Percentiles rank a stretch among this genome's conserved stretches.
Evolutionary conservation across 2,888 invertebrate species (phyloP).

Genomic region (Polietes domitor): DNA sequence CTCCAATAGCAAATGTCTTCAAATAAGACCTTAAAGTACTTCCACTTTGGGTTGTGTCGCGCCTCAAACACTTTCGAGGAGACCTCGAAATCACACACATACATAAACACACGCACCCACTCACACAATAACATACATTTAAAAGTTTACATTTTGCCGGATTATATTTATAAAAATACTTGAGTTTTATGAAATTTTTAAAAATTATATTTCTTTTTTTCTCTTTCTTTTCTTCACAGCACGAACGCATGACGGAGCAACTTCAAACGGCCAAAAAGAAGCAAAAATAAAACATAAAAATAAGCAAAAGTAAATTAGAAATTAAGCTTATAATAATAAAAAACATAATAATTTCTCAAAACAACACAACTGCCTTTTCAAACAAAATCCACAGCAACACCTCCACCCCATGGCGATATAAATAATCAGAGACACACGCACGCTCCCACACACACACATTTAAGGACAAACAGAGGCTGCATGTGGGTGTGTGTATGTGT

Average conservation of each 20-base stretch:
- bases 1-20: too few relatives aligned
- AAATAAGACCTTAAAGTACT: too few relatives aligned
- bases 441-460: neutral
- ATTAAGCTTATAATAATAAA: slow-evolving; percentile 33
- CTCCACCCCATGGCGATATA: neutral
- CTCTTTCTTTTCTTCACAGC: neutral
- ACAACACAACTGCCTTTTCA: slow-evolving; percentile 56
- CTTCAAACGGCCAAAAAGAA: slow-evolving; percentile 17
- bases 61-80: too few relatives aligned
- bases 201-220: neutral
- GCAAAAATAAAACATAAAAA: neutral
- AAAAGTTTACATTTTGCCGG: slow-evolving; percentile 1
- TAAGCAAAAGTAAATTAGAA: slow-evolving; percentile 39
- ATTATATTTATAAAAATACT: neutral
- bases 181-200: slow-evolving; percentile 12
- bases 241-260: slow-evolving; percentile 5
- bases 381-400: slow-evolving; percentile 11
- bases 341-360: slow-evolving; percentile 38
- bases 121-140: neutral
- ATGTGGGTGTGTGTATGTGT: neutral
- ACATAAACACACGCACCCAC: too few relatives aligned
- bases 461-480: neutral
- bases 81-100: too few relatives aligned
- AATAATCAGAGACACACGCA: neutral
- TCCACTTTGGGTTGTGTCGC: too few relatives aligned